Base-by-base conservation (phyloP, 2,888 invertebrate genomes). In the Tachina grossa region DNA sequence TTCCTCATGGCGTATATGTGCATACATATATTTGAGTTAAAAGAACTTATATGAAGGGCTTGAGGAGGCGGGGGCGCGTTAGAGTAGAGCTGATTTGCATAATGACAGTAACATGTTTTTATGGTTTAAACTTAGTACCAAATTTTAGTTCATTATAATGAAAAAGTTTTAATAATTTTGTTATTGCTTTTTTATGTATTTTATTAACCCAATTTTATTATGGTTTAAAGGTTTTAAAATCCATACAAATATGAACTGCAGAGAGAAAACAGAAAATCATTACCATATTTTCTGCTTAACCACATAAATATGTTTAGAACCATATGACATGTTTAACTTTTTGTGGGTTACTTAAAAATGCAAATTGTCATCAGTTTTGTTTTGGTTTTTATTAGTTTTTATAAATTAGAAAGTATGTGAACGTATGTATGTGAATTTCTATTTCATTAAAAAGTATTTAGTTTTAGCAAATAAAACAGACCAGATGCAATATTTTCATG, bases 41-140 rank as follows among this genome's bases (percentile, higher is more conserved):
- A 31, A 31, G 31, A 6, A 31, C 31, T 31, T 59, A 41, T 31
- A 39, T 49, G 63, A 63, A 11, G 31, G 39, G 31, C 61, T 45
- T 47, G 53, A 47, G 3, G n/a, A 9, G 39, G 45, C n/a, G 66
- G 22, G 61, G n/a, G 6, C 5, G 0, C 4, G 43, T 43, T 10
- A 10, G 57, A 61, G 31, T 31, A 71, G 45, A 59, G 59, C 65
- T 71, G 72, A 85, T 85, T 85, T 85, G 85, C 85, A 85, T 85
- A 85, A 85, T 85, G 85, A 83, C 85, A 80, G 83, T 77, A 76
- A 85, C 83, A 85, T 83, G 75, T 68, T 85, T 85, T 85, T 83
- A 83, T 80, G 85, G 55, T 66, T 76, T 31, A 79, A 85, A 83
- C 79, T 79, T 85, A 80, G 80, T 76, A 83, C 79, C 74, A 80